Conservation (phyloP, 2,113 vertebrate genomes). For the Mellivora capensis region DNA sequence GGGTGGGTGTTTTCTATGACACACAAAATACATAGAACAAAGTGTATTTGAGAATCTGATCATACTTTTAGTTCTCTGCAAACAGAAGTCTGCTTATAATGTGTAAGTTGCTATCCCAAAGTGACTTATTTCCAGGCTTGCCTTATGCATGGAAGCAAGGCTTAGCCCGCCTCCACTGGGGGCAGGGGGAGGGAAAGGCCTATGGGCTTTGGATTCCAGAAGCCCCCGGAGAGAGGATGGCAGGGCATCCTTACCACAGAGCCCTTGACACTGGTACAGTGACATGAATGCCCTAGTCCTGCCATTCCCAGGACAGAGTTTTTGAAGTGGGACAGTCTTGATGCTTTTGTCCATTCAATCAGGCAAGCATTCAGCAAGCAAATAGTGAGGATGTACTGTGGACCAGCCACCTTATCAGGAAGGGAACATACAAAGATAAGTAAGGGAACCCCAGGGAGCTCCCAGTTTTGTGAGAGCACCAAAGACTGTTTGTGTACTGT, state of each 20-base stretch:
- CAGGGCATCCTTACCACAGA: neutral
- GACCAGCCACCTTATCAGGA: rapidly evolving
- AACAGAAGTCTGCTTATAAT: neutral
- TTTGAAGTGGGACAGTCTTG: neutral
- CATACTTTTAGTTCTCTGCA: neutral
- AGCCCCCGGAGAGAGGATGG: neutral
- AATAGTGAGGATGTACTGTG: rapidly evolving
- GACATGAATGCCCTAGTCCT: neutral
- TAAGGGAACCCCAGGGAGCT: neutral
- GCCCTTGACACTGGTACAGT: neutral
- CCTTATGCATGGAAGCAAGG: neutral
- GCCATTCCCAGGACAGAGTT: neutral
- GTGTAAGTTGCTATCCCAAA: neutral
- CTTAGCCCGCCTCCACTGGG: neutral
- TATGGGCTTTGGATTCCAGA: neutral
- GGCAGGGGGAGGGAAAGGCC: neutral
- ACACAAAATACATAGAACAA: no score
- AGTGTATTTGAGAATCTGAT: neutral
- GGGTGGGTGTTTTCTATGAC: neutral
- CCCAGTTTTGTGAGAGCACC: neutral
- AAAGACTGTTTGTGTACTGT: neutral
- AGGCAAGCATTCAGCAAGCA: neutral
- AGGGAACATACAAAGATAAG: neutral
- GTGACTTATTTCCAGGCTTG: rapidly evolving
- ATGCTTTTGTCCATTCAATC: neutral